Percentiles rank a stretch among this genome's conserved stretches.
Evolutionary conservation across 2,797 vertebrate species (phyloP).

Genomic region (Poeciliopsis gracilis): DNA sequence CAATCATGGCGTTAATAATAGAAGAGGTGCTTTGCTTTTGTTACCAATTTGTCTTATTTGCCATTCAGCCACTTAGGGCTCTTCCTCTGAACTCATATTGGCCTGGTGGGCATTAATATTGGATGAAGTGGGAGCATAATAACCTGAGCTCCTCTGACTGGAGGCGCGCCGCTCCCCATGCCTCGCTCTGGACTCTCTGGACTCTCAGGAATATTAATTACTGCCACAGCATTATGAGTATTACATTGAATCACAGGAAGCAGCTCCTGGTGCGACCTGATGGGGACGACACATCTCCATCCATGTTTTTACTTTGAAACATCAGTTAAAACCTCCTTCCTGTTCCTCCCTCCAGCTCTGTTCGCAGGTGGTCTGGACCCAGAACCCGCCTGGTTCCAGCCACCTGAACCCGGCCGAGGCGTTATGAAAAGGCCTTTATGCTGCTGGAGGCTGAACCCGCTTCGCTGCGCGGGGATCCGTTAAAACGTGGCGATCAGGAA

Average conservation of each 20-base stretch:
- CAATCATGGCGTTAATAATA: constrained; percentile 72
- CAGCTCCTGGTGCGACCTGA: constrained; percentile 18
- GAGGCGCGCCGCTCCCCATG: constrained; percentile 55
- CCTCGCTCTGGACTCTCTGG: constrained; percentile 18
- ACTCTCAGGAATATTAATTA: constrained; percentile 77
- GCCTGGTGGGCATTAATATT: constrained; percentile 79
- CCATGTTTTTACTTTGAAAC: neutral
- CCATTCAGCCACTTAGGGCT: constrained; percentile 74
- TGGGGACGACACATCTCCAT: constrained; percentile 10
- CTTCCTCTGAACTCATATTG: constrained; percentile 73
- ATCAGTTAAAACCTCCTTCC: neutral
- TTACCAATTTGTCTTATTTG: constrained; percentile 75
- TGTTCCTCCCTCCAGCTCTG: constrained; percentile 51
- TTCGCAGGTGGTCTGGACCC: constrained; percentile 69
- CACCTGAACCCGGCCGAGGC: constrained; percentile 72
- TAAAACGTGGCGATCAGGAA: constrained; percentile 71
- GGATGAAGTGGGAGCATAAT: constrained; percentile 79
- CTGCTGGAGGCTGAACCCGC: constrained; percentile 62
- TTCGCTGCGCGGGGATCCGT: constrained; percentile 71
- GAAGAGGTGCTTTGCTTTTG: constrained; percentile 73
- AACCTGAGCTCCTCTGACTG: constrained; percentile 60
- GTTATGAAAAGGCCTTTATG: constrained; percentile 85
- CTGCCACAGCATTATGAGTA: constrained; percentile 66
- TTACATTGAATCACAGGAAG: constrained; percentile 70
- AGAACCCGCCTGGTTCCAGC: constrained; percentile 66